A percentile compares a stretch with the other conserved stretches of the same genome.
phyloP scores from a whole-genome alignment of 2,797 vertebrate genomes.

The Pampus argenteus region DNA sequence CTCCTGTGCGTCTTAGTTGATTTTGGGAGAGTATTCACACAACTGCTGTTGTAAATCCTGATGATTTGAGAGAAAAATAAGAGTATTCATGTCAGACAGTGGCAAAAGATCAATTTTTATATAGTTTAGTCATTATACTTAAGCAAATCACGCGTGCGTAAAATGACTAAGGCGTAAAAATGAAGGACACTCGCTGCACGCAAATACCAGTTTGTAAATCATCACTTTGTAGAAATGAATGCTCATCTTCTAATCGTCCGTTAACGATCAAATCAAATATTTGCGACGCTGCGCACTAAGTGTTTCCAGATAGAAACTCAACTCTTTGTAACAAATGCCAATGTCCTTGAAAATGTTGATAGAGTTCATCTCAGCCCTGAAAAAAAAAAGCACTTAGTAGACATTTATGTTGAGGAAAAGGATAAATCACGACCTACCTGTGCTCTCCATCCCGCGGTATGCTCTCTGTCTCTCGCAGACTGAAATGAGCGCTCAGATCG shows the following conservation, averaged over 20 bases:
- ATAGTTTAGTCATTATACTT: constrained; percentile 22
- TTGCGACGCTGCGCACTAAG: not conserved
- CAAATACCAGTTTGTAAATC: constrained; percentile 9
- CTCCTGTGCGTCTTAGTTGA: constrained; percentile 79
- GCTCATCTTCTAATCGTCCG: not conserved
- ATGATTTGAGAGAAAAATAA: constrained; percentile 56
- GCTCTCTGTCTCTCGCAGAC: constrained; percentile 77
- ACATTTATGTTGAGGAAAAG: constrained; percentile 22
- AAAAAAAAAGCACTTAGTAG: constrained; percentile 20
- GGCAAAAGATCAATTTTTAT: not conserved
- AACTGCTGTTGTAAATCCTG: constrained; percentile 76
- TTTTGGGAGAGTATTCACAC: constrained; percentile 78
- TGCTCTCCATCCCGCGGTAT: constrained; percentile 84
- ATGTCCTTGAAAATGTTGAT: not conserved
- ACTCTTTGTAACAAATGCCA: constrained; percentile 28
- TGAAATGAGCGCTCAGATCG: constrained; percentile 85
- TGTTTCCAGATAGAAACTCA: constrained; percentile 7
- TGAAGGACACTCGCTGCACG: too few relatives aligned
- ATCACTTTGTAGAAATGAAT: not conserved
- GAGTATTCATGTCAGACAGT: constrained; percentile 29
- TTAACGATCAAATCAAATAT: constrained; percentile 9
- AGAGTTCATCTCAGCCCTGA: fast-evolving
- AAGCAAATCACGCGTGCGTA: constrained; percentile 40
- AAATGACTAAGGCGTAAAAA: too few relatives aligned
- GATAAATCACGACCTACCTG: constrained; percentile 85